Base-by-base conservation (phyloP, 2,888 invertebrate species). In the Pemphredon lugubris region DNA sequence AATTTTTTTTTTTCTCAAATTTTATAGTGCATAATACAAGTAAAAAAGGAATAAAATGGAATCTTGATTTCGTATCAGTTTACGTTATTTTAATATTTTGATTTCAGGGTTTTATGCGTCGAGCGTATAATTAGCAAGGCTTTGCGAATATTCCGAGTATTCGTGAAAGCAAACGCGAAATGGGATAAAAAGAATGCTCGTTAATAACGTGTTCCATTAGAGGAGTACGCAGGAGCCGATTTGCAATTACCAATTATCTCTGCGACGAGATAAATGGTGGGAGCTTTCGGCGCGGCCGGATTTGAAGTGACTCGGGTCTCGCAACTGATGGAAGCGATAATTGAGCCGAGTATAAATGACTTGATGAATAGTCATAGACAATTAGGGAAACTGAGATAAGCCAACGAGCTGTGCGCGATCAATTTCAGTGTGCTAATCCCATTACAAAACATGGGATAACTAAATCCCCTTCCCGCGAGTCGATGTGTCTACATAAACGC, bases 361-460 rank as follows among this genome's bases (percentile, higher is more conserved):
- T 84, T 74, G 83, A 83, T 84, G 83, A 86, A 85, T 85, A 86
- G 80, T 85, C 83, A 82, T 82, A 79, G 79, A 82, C 77, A 83
- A 84, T 84, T 83, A 83, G 81, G 69, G 66, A 81, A 73, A 39
- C 65, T 14, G 53, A 77, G 75, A 82, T 81, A 81, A 81, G 77
- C 61, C 68, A 11, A 37, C 47, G 47, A 57, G 53, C 63, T 60
- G 23, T 53, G 34, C 54, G 37, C 54, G 45, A 50, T 66, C 60
- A 73, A 73, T 58, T 75, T 50, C 55, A 39, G 42, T 21, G 54
- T 42, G 58, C 58, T 75, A 61, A 75, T 73, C 70, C 59, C 37
- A 51, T 63, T 48, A 61, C 44, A 4, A 20, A 59, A 34, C 47
- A 48, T 9, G 30, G 6, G 23, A 39, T 16, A 50, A 37, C 23